Conservation (phyloP, 2,113 vertebrate species). For the Dicaeum eximium region DNA sequence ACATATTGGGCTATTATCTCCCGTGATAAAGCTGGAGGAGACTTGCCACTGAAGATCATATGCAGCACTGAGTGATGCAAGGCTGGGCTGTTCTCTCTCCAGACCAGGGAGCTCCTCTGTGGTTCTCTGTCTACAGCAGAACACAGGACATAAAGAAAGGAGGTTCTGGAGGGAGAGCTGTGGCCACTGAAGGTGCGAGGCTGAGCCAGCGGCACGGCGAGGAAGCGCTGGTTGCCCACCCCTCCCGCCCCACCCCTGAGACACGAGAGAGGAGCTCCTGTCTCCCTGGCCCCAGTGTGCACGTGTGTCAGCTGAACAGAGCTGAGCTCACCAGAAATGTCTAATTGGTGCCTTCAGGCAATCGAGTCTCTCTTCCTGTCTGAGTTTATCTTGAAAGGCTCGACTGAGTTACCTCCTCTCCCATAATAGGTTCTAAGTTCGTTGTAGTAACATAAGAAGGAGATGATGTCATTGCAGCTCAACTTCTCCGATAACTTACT, state of each 20-base stretch:
- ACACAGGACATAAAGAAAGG: neutral
- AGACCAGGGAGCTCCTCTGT: neutral
- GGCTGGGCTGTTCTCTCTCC: neutral
- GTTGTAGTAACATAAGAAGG: slow-evolving; percentile 57
- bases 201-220: neutral
- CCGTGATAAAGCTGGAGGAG: neutral
- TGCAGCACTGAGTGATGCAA: neutral
- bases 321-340: slow-evolving; percentile 57
- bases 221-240: neutral
- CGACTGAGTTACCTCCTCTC: slow-evolving; percentile 45
- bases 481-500: slow-evolving; percentile 4
- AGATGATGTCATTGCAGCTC: slow-evolving; percentile 58
- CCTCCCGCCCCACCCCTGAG: neutral
- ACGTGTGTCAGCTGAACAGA: neutral
- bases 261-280: neutral
- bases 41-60: neutral
- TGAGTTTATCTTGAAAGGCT: slow-evolving; percentile 67
- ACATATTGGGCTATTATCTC: neutral
- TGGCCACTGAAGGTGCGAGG: neutral
- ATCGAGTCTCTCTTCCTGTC: slow-evolving; percentile 52
- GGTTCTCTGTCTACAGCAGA: neutral
- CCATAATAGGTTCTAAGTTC: slow-evolving; percentile 47
- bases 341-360: slow-evolving; percentile 58
- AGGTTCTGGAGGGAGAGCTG: neutral
- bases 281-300: neutral